These are phyloP conservation scores for Eupithecia dodoneata DNA, from an alignment of 2,888 invertebrate genomes.

Conservation along the genomic window DNA sequence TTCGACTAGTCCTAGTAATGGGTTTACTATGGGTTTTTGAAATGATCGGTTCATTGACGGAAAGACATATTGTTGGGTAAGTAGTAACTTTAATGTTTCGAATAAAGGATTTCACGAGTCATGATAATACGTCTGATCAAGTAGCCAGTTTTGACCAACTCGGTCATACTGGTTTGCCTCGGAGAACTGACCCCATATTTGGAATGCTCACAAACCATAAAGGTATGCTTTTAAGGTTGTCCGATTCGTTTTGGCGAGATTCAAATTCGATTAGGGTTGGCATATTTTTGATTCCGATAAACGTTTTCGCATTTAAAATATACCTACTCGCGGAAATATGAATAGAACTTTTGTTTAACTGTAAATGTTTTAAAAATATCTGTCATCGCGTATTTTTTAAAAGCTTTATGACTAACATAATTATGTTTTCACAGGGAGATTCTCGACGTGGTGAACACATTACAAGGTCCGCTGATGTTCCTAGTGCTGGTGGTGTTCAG, in stretches of 20 bases:
- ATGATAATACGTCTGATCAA: background rate
- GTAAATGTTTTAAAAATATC: background rate
- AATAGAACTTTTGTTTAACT: background rate
- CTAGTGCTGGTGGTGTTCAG: conserved; percentile 84
- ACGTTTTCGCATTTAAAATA: background rate
- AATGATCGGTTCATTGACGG: conserved; percentile 68
- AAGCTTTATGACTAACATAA: background rate
- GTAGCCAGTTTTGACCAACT: background rate
- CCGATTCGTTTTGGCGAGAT: background rate
- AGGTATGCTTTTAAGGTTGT: background rate
- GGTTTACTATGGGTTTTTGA: conserved; percentile 89
- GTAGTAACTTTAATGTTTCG: conserved; percentile 36
- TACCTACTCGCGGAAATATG: background rate
- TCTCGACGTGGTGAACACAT: conserved; percentile 83
- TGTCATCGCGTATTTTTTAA: background rate
- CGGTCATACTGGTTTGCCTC: background rate
- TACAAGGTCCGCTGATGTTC: conserved; percentile 86
- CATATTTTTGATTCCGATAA: background rate
- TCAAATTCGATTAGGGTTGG: too few relatives aligned
- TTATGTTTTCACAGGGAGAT: conserved; percentile 75
- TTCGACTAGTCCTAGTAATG: conserved; percentile 86
- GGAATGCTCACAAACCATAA: background rate
- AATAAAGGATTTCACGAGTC: background rate
- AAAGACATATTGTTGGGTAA: conserved; percentile 65
- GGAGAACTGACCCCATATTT: conserved; percentile 1